Evolutionary conservation across 2,888 invertebrate species (phyloP).

Genomic region (Tenthredo notha): DNA sequence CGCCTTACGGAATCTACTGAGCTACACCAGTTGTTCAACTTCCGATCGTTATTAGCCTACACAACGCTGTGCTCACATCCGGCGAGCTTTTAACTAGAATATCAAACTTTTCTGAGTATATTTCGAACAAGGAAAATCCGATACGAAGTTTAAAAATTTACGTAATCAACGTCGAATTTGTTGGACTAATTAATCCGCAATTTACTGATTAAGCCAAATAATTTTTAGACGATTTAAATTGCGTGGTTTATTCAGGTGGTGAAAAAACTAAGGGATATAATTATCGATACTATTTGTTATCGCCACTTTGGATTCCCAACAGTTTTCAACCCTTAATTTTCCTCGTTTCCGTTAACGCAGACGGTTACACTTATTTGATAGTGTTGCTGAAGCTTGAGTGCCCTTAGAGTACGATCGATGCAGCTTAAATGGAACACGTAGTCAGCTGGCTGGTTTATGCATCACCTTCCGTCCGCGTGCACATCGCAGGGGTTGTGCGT

Average conservation of each 20-base stretch:
- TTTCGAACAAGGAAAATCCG: not conserved
- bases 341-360: not conserved
- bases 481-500: not conserved
- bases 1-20: not conserved
- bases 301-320: not conserved
- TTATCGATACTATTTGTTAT: not conserved
- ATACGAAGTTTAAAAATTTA: not conserved
- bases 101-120: not conserved
- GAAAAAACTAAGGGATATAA: not conserved
- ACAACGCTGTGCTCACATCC: not conserved
- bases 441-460: constrained; percentile 47
- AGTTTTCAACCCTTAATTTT: not conserved
- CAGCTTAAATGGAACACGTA: constrained; percentile 59
- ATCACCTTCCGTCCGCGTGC: constrained; percentile 41
- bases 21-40: not conserved
- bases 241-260: not conserved
- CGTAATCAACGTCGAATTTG: not conserved
- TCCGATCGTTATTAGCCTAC: constrained; percentile 17
- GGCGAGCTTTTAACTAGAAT: not conserved
- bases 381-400: constrained; percentile 10
- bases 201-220: not conserved
- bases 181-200: not conserved
- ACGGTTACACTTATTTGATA: not conserved
- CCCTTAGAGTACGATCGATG: constrained; percentile 56
- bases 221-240: not conserved